Conservation (phyloP, 1,140 invertebrate species). For the Dinothrombium tinctorium region DNA sequence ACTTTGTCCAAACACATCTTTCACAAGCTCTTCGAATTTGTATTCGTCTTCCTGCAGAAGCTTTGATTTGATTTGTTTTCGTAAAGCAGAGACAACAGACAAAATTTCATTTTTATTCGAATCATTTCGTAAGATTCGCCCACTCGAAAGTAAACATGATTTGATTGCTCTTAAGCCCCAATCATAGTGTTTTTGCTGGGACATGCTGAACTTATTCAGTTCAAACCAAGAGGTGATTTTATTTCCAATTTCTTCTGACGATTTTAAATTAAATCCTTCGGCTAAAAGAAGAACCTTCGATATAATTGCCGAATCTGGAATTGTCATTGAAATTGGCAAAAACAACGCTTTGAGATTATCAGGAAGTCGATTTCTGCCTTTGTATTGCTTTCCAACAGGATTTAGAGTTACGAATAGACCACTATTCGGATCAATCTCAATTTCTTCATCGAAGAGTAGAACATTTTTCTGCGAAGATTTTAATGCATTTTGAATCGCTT, state of each 20-base stretch:
- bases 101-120: conserved; percentile 25
- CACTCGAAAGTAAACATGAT: conserved; percentile 46
- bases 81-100: conserved; percentile 44
- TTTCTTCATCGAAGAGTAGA: conserved; percentile 35
- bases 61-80: conserved; percentile 76
- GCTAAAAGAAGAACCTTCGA: conserved; percentile 63
- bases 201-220: conserved; percentile 24
- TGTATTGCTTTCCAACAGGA: conserved; percentile 76
- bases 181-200: conserved; percentile 80
- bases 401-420: conserved; percentile 92
- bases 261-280: conserved; percentile 41
- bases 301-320: conserved; percentile 62
- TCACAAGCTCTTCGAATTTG: conserved; percentile 48
- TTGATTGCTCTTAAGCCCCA: conserved; percentile 89
- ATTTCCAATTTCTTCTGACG: conserved; percentile 1
- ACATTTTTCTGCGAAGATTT: conserved; percentile 35
- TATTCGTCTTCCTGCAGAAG: conserved; percentile 52
- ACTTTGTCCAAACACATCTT: conserved; percentile 40
- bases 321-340: conserved; percentile 71
- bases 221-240: conserved; percentile 10
- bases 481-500: conserved; percentile 61
- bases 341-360: conserved; percentile 79
- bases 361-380: conserved; percentile 68
- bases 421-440: conserved; percentile 48
- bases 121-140: conserved; percentile 22